Conservation (phyloP, 2,888 invertebrate genomes). For the Tipula vernalis region DNA sequence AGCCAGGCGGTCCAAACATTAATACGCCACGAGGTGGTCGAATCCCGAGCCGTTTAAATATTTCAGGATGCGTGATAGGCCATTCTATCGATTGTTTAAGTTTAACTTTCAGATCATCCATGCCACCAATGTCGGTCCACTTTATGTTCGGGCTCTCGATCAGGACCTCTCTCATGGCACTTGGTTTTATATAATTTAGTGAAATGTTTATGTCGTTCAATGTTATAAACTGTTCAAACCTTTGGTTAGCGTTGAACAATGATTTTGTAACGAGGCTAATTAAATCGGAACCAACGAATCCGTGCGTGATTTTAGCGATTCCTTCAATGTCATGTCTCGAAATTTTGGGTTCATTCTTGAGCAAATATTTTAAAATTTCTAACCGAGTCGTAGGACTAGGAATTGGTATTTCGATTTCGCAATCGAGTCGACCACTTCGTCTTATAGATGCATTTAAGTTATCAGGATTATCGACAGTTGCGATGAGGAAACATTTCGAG, state of each 20-base stretch:
- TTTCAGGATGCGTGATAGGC: conserved; percentile 79
- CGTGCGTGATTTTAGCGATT: conserved; percentile 66
- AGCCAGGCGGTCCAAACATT: conserved; percentile 95
- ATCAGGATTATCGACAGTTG: conserved; percentile 66
- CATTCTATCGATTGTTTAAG: conserved; percentile 85
- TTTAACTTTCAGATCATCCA: conserved; percentile 70
- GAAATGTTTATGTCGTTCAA: conserved; percentile 49
- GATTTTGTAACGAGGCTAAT: conserved; percentile 65
- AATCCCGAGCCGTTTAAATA: conserved; percentile 68
- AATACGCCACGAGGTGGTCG: conserved; percentile 79
- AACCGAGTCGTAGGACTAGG: conserved; percentile 56
- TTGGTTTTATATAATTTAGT: conserved; percentile 61
- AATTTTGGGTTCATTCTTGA: conserved; percentile 42
- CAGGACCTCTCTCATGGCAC: conserved; percentile 81
- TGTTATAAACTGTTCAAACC: conserved; percentile 26
- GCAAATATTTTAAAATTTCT: conserved; percentile 55
- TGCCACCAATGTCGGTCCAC: conserved; percentile 93
- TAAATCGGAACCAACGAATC: conserved; percentile 84
- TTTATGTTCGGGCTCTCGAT: conserved; percentile 78
- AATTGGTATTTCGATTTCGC: conserved; percentile 66
- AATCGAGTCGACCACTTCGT: conserved; percentile 68
- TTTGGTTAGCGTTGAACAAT: conserved; percentile 46
- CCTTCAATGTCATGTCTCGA: conserved; percentile 42
- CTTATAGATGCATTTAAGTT: conserved; percentile 60
- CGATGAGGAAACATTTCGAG: conserved; percentile 53